phyloP scores from a whole-genome alignment of 2,888 invertebrate species.

The Tiliacea aurago region DNA sequence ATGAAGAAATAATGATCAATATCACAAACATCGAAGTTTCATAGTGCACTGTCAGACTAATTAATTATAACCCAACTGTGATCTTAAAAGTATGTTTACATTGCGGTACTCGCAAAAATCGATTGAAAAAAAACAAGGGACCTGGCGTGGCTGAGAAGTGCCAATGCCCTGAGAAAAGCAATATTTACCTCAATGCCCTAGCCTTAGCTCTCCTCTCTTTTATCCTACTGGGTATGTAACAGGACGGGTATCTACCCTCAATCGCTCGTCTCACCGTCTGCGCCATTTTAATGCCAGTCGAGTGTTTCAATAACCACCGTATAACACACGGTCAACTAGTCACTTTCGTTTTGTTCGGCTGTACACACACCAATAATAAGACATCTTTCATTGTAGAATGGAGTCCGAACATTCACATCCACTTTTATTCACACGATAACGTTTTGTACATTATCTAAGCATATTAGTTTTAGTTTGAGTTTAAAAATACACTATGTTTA shows the following conservation, averaged over 20 bases:
- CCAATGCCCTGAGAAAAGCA: slow-evolving; percentile 46
- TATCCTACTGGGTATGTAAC: slow-evolving; percentile 93
- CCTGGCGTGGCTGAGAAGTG: slow-evolving; percentile 37
- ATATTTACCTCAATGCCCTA: slow-evolving; percentile 89
- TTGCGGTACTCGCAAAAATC: slow-evolving; percentile 14
- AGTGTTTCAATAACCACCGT: slow-evolving; percentile 75
- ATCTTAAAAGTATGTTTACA: slow-evolving; percentile 13
- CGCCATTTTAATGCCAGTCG: slow-evolving; percentile 90
- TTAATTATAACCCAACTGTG: background rate
- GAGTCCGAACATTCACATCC: slow-evolving; percentile 69
- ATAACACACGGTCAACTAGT: slow-evolving; percentile 83
- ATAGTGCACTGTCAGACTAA: slow-evolving; percentile 1
- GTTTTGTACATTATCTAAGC: slow-evolving; percentile 66
- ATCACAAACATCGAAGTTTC: slow-evolving; percentile 17
- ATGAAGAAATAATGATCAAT: slow-evolving; percentile 28
- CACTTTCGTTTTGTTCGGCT: slow-evolving; percentile 90
- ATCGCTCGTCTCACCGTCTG: slow-evolving; percentile 93
- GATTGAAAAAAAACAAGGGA: slow-evolving; percentile 26
- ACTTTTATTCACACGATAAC: slow-evolving; percentile 54
- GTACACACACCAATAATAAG: slow-evolving; percentile 85
- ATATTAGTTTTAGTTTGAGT: slow-evolving; percentile 55
- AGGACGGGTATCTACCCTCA: slow-evolving; percentile 94
- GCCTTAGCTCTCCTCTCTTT: slow-evolving; percentile 94
- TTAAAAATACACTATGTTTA: slow-evolving; percentile 59
- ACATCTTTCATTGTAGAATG: slow-evolving; percentile 84